These are phyloP conservation scores for Sarcophaga caerulescens DNA, from an alignment of 2,888 invertebrate genomes.

Conservation along the genomic window DNA sequence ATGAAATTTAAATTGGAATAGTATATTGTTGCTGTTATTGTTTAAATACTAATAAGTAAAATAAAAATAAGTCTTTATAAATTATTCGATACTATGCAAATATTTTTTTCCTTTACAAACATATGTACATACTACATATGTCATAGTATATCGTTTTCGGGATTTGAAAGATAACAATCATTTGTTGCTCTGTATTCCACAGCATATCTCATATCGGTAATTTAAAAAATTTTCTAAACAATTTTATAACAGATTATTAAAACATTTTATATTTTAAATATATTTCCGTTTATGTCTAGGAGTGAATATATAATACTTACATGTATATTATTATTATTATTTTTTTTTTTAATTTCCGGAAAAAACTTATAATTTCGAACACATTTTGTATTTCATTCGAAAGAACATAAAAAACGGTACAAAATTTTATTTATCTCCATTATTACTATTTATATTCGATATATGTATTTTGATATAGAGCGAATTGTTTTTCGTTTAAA, in stretches of 20 bases:
- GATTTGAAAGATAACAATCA: background rate
- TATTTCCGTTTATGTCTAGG: background rate
- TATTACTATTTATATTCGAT: too few species aligned
- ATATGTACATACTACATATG: background rate
- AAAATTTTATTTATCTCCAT: too few species aligned
- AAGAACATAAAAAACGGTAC: too few species aligned
- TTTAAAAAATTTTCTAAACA: slow-evolving; percentile 24
- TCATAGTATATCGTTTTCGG: background rate
- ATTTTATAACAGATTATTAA: slow-evolving; percentile 25
- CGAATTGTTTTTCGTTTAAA: too few species aligned
- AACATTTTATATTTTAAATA: background rate
- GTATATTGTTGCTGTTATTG: background rate
- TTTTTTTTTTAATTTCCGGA: too few species aligned
- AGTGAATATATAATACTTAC: background rate
- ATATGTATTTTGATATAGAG: too few species aligned
- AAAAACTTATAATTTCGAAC: too few species aligned
- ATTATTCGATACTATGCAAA: slow-evolving; percentile 57
- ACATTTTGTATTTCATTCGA: too few species aligned
- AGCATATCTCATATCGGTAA: background rate
- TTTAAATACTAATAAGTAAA: slow-evolving; percentile 37
- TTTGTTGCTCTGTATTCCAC: background rate
- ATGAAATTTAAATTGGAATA: slow-evolving; percentile 28
- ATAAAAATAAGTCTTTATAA: slow-evolving; percentile 38
- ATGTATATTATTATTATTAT: too few species aligned
- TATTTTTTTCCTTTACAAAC: background rate